Evolutionary conservation across 2,888 invertebrate genomes (phyloP), one percentile per base, ranked within the genome.

Genomic region (Lepidochitona cinerea): DNA sequence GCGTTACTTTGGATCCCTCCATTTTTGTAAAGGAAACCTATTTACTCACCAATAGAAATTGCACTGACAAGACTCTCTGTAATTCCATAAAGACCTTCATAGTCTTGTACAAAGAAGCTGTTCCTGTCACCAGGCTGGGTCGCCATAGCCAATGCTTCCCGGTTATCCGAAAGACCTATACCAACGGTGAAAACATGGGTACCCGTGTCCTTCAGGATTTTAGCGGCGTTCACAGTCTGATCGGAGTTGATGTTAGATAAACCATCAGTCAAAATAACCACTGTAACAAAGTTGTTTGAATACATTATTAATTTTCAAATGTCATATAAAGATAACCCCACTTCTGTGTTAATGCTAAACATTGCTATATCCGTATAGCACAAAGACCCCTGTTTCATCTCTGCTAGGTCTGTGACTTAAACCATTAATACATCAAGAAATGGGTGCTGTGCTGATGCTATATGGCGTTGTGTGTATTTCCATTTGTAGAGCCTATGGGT

Each of bases 141-240:
- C 12, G 84, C 84, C 37, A 87, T 83, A 33, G 72, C 71, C n/a
- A 78, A 80, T 7, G 85, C 71, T 72, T 86, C 85, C 2, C 75
- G 72, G 14, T 71, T 71, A 37, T 83, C 75, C 0, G 76, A 37
- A 71, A 87, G 72, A 6, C 80, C 84, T 23, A 88, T 78, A 7
- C 85, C 87, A 1, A 89, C 80, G 14, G 84, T 81, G 36, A 87
- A 82, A 18, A 89, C 73, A 54, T 82, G 81, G 18, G 83, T 83
- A 14, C 85, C 87, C 1, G 68, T 72, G 6, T 78, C 54, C 77
- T 86, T 88, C 18, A 85, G 79, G 23, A 75, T 77, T 0, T 80
- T 75, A 0, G 87, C 88, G 9, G 83, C 82, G 0, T 83, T 81
- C 7, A 88, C 73, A 3, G 87, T 88, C 70, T 84, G 81, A 36